Evolutionary conservation across 2,888 invertebrate species (phyloP), one percentile per base, ranked within the genome.

Genomic region (Tricholauxania praeusta): DNA sequence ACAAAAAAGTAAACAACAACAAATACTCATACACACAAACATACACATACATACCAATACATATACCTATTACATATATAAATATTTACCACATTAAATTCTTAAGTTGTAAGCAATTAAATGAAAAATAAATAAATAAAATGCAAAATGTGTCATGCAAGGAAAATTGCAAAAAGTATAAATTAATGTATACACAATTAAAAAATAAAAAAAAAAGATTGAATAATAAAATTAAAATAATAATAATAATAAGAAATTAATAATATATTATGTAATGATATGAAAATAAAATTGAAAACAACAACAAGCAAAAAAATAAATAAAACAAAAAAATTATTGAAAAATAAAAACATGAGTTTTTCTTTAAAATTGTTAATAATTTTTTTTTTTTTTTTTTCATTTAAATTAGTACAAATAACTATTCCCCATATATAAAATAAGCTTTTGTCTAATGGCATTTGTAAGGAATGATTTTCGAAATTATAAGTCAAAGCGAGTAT

Each of bases 161-260:
- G 10, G 7, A 59, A 59, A 12, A 14, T 19, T 19, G n/a, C n/a
- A 53, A 17, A 53, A 17, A 59, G 79, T 51, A 71, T 52, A 63
- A 69, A 71, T 63, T 63, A 77, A 82, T 80, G 79, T 76, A 75
- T 80, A 81, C 80, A 77, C 81, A 82, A 76, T 78, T 78, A 79
- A 76, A 74, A 75, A 75, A 69, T 65, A 73, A 73, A 77, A 75
- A 79, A 76, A 74, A 74, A 73, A 69, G 60, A 75, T 71, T 75
- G 73, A 78, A 80, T 79, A 81, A 80, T 79, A 51, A 75, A 80
- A 79, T 79, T 79, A 80, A 81, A 79, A 80, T 82, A 79, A 82
- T 80, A 79, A 81, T 82, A 80, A 82, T 77, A 82, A 74, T 75
- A 73, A 17, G 70, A 67, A 75, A 76, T 71, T 76, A 64, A 72